Conservation (phyloP, 2,797 vertebrate genomes). For the Onychomys leucogaster region DNA sequence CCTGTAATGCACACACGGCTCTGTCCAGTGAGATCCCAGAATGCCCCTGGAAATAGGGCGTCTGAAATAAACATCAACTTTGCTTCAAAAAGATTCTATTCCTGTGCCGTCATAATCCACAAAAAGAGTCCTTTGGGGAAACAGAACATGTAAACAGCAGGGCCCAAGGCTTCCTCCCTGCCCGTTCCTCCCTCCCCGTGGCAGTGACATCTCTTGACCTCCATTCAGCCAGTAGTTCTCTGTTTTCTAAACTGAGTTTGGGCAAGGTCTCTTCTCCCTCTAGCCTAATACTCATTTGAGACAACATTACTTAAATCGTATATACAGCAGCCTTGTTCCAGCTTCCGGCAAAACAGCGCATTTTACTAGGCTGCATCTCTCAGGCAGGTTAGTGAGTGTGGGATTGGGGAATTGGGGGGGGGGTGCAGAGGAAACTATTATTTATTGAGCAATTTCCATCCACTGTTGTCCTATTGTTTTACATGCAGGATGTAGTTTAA, state of each 20-base stretch:
- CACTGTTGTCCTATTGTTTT: conserved; percentile 66
- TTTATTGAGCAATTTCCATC: conserved; percentile 63
- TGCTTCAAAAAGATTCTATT: conserved; percentile 75
- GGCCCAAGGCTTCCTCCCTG: conserved; percentile 1
- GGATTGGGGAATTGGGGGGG: neutral
- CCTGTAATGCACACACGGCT: conserved; percentile 28
- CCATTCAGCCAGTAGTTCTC: conserved; percentile 51
- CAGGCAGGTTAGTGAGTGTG: neutral
- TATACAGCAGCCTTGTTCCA: neutral
- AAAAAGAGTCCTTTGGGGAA: conserved; percentile 76
- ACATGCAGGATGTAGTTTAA: conserved; percentile 48
- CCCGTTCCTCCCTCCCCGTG: conserved; percentile 57
- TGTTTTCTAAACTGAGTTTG: neutral
- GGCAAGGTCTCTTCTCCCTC: neutral
- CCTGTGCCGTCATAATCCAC: conserved; percentile 75
- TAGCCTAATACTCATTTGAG: neutral
- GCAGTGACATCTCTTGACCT: conserved; percentile 51
- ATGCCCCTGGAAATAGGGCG: conserved; percentile 73
- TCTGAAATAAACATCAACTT: conserved; percentile 82
- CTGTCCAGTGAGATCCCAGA: conserved; percentile 59
- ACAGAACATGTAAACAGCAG: conserved; percentile 72
- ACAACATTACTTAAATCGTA: conserved; percentile 36
- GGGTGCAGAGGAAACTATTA: conserved; percentile 54
- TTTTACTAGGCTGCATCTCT: neutral
- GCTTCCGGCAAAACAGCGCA: conserved; percentile 13